These are phyloP conservation scores for Philonicus albiceps DNA, from an alignment of 2,888 invertebrate genomes.

Conservation along the genomic window DNA sequence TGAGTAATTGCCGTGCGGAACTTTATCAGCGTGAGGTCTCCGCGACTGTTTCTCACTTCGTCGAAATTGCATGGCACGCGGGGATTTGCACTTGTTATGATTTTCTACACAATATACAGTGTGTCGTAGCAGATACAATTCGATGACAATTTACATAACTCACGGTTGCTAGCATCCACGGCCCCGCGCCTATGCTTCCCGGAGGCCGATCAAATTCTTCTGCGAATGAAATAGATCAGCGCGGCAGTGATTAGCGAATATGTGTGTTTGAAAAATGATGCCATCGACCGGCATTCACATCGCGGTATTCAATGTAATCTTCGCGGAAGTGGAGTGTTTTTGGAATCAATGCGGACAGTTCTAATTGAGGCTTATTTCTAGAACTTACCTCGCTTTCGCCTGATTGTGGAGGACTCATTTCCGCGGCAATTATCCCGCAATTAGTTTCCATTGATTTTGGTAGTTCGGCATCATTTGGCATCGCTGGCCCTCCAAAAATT, in stretches of 20 bases:
- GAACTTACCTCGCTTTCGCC: neutral
- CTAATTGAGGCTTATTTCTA: neutral
- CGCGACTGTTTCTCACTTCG: neutral
- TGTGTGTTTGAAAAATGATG: neutral
- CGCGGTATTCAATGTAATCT: neutral
- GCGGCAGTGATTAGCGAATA: neutral
- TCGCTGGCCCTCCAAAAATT: neutral
- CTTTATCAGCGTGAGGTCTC: neutral
- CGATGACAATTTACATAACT: neutral
- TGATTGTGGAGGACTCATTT: neutral
- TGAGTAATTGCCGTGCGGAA: neutral
- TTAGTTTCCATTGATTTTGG: neutral
- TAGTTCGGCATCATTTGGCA: neutral
- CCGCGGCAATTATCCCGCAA: neutral
- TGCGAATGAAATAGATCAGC: neutral
- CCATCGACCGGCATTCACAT: neutral
- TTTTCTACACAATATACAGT: neutral
- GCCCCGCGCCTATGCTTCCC: neutral
- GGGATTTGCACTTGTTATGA: neutral
- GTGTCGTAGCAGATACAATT: neutral
- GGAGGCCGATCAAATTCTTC: constrained; percentile 10
- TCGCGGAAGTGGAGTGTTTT: neutral
- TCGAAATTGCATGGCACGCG: neutral
- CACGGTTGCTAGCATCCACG: neutral
- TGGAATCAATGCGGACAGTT: neutral